Conservation (phyloP, 2,113 vertebrate species). For the Machaerirhynchus nigripectus region DNA sequence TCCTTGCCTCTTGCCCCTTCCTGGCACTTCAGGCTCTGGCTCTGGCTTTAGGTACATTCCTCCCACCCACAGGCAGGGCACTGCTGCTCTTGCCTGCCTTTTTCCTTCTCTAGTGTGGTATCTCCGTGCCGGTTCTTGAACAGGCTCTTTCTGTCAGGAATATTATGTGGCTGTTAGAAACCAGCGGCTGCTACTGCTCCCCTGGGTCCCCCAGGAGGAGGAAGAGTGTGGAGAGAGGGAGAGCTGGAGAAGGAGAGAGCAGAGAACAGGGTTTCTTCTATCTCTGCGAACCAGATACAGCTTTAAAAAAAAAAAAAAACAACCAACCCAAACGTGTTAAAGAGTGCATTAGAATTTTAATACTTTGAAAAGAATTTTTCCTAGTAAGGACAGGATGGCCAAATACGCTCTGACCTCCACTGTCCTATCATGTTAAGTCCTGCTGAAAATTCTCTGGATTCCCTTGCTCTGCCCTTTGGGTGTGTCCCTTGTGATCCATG, state of each 20-base stretch:
- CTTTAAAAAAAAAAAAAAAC: background rate
- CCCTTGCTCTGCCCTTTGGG: background rate
- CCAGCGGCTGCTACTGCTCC: background rate
- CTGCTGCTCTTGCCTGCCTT: background rate
- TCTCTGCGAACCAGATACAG: background rate
- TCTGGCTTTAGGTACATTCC: background rate
- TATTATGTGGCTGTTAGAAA: background rate
- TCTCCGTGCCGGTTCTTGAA: background rate
- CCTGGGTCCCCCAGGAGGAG: background rate
- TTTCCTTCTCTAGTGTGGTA: background rate
- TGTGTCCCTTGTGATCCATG: background rate
- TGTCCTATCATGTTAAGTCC: background rate
- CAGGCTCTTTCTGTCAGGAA: background rate
- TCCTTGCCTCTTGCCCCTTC: background rate
- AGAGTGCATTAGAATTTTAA: background rate
- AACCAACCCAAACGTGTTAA: background rate
- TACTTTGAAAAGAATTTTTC: background rate
- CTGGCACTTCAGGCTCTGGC: background rate
- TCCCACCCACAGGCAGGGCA: background rate
- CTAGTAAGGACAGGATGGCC: background rate
- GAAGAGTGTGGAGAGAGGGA: conserved; percentile 12
- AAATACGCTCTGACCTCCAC: background rate
- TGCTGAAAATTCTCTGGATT: background rate
- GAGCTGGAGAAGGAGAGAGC: background rate
- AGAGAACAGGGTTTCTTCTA: background rate